Evolutionary conservation across 1,140 invertebrate species (phyloP).

Genomic region (Ips typographus): DNA sequence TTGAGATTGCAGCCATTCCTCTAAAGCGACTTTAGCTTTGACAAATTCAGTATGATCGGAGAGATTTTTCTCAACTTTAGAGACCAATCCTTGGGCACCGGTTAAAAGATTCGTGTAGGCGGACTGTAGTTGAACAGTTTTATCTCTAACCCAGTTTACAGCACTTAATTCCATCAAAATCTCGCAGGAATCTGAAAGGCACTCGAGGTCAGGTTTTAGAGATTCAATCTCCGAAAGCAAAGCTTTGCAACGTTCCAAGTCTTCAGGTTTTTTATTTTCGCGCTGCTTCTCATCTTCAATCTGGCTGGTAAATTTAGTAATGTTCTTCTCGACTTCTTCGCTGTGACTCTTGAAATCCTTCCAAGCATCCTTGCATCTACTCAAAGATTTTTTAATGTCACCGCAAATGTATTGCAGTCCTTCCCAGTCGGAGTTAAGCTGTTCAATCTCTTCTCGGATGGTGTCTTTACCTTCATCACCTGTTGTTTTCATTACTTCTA

Average conservation of each 20-base stretch:
- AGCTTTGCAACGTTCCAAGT: conserved; percentile 74
- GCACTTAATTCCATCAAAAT: conserved; percentile 83
- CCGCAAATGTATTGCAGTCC: conserved; percentile 77
- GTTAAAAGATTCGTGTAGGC: conserved; percentile 76
- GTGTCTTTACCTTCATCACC: conserved; percentile 83
- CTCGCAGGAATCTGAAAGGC: conserved; percentile 85
- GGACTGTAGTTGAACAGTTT: conserved; percentile 80
- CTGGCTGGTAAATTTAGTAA: conserved; percentile 70
- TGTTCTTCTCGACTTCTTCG: conserved; percentile 76
- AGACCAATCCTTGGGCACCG: conserved; percentile 75
- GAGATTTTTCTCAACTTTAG: conserved; percentile 83
- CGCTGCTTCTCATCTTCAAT: conserved; percentile 66
- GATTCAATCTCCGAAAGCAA: conserved; percentile 74
- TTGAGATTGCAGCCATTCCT: conserved; percentile 77
- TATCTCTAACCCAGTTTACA: conserved; percentile 78
- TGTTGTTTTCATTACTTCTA: conserved; percentile 77
- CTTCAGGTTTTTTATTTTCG: conserved; percentile 79
- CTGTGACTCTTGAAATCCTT: conserved; percentile 78
- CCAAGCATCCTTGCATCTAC: conserved; percentile 83
- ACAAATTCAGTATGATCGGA: conserved; percentile 87
- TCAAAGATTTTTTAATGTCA: conserved; percentile 75
- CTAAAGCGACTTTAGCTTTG: conserved; percentile 78
- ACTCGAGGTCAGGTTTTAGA: conserved; percentile 77
- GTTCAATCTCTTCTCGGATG: conserved; percentile 81
- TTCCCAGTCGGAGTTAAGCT: conserved; percentile 85